Evolutionary conservation across 2,797 vertebrate species (phyloP), one percentile per base, ranked within the genome.

Genomic region (Nannoperca australis): DNA sequence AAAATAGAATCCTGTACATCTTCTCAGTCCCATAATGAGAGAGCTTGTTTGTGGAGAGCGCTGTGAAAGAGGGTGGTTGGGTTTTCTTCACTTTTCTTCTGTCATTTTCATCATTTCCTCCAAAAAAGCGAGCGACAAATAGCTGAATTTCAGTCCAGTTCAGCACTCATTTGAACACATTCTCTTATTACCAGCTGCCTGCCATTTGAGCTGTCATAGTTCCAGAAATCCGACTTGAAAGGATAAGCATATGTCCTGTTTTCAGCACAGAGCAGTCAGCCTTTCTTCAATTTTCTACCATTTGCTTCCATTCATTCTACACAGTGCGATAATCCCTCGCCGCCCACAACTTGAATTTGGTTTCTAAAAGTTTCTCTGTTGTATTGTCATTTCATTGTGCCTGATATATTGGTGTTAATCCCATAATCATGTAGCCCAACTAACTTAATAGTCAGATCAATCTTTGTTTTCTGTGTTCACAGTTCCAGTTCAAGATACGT

Each of bases 1-100:
- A 96, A 94, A 95, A 89, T 92, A 93, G 88, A 86, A 75, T 88
- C 93, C 88, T 77, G 73, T 56, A 42, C 63, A 90, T 88, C 60
- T 40, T 55, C n/a, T 72, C 51, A 40, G 55, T 87, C 66, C 65
- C 62, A 51, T 34, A 45, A 20, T 45, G 70, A 85, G 73, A 58
- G 73, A 82, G 90, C 76, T 79, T 70, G 50, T 83, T 83, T 74
- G 65, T 76, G 42, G 15, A 67, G 54, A 81, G 78, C 71, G 84
- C 44, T 82, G 66, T 59, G 54, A 72, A 47, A 60, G 44, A 74
- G 42, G 47, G 47, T 4, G 50, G 24, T 42, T 13, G 27, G 17
- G 45, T 66, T 71, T 68, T 47, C 42, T 56, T 55, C 36, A 13
- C 40, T 69, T 71, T 68, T 47, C 42, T 56, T 55, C 40, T n/a